A percentile compares a stretch with the other conserved stretches of the same genome.
Evolutionary conservation across 2,113 vertebrate species (phyloP).

Genomic region (Murina feae): DNA sequence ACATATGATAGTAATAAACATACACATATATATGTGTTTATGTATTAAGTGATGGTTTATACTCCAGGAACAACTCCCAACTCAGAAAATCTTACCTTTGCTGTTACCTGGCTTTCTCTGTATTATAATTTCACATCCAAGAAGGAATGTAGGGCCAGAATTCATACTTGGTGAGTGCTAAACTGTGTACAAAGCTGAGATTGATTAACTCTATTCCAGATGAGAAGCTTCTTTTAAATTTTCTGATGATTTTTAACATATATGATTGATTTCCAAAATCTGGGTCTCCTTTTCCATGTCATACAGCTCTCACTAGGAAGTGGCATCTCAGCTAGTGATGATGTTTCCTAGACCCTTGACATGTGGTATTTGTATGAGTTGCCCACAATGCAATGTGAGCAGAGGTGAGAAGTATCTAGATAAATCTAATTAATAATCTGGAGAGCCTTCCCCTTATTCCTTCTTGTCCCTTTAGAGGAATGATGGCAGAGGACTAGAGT

Average conservation of each 20-base stretch:
- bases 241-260: not conserved
- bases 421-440: not conserved
- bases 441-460: rapidly evolving
- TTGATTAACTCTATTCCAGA: not conserved
- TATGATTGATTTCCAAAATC: not conserved
- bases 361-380: not conserved
- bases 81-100: not conserved
- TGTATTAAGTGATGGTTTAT: not conserved
- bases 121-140: not conserved
- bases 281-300: not conserved
- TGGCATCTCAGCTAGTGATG: not conserved
- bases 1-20: not conserved
- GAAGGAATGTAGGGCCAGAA: not conserved
- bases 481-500: not conserved
- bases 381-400: not conserved
- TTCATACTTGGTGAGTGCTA: not conserved
- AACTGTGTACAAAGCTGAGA: not conserved
- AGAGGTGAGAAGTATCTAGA: not conserved
- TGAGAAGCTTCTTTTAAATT: not conserved
- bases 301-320: not conserved
- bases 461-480: not conserved
- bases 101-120: not conserved
- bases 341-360: not conserved
- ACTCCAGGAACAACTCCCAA: not conserved
- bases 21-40: not conserved